phyloP scores from a whole-genome alignment of 2,888 invertebrate species.

The Leuctra nigra region DNA sequence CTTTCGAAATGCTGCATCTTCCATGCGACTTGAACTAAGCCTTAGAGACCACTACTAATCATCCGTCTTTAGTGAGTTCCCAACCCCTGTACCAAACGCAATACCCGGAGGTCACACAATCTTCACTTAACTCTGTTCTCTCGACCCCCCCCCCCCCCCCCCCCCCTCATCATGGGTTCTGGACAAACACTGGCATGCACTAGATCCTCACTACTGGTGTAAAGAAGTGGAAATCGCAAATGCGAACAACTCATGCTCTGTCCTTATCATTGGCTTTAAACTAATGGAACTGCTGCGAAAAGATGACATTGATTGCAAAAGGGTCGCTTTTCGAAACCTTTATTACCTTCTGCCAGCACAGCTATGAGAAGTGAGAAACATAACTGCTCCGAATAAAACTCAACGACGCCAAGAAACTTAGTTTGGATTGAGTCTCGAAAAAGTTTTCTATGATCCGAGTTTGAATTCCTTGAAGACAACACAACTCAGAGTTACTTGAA shows the following conservation, averaged over 20 bases:
- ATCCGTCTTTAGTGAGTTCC: not conserved
- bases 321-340: not conserved
- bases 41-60: conserved; percentile 1
- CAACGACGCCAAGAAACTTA: too few relatives aligned
- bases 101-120: conserved; percentile 3
- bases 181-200: too few relatives aligned
- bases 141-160: not conserved
- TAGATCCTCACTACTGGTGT: not conserved
- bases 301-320: conserved; percentile 13
- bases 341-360: not conserved
- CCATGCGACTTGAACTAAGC: too few relatives aligned
- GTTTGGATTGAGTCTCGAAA: too few relatives aligned
- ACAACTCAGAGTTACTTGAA: too few relatives aligned
- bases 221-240: conserved; percentile 9
- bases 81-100: not conserved
- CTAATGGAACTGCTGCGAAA: conserved; percentile 4
- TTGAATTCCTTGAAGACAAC: too few relatives aligned
- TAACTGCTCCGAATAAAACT: too few relatives aligned
- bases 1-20: too few relatives aligned
- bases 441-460: too few relatives aligned
- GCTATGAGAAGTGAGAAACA: too few relatives aligned
- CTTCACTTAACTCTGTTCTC: conserved; percentile 5
- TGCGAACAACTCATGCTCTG: conserved; percentile 12
- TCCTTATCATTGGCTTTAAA: conserved; percentile 16
- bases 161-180: too few relatives aligned